These are phyloP conservation scores for Sternarchorhynchus goeldii DNA, from an alignment of 2,797 vertebrate species.

Conservation along the genomic window DNA sequence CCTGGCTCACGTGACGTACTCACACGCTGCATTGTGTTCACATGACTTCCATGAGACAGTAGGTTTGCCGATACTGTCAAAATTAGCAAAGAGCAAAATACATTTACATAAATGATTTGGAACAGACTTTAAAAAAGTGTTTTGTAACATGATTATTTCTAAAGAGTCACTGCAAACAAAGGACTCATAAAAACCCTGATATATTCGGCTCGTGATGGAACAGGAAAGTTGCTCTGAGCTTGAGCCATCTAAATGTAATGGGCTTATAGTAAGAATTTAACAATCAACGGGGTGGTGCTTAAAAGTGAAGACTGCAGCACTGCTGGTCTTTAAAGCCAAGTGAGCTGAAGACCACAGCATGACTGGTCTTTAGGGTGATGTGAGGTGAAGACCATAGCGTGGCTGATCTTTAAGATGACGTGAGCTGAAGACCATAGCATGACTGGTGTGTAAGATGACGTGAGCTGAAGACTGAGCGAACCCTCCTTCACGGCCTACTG, in stretches of 20 bases:
- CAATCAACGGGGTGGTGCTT: too few species aligned
- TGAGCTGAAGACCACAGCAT: too few species aligned
- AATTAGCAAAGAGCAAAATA: background rate
- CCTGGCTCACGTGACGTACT: background rate
- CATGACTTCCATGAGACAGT: background rate
- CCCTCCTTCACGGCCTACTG: constrained; percentile 73
- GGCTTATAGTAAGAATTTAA: too few species aligned
- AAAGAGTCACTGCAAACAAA: background rate
- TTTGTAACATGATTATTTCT: background rate
- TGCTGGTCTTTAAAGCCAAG: too few species aligned
- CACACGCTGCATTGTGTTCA: background rate
- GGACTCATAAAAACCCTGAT: background rate
- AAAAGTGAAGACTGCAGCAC: too few species aligned
- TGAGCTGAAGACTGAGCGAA: constrained; percentile 69
- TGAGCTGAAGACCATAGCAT: too few species aligned
- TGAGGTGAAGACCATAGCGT: too few species aligned
- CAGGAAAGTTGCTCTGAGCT: too few species aligned
- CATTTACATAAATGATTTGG: too few species aligned
- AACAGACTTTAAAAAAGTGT: background rate
- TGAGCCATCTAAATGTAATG: too few species aligned
- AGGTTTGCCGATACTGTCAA: background rate
- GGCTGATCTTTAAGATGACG: too few species aligned
- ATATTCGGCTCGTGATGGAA: background rate
- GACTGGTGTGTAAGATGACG: constrained; percentile 61
- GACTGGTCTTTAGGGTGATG: too few species aligned